These are phyloP conservation scores for Chrosomus eos DNA, from an alignment of 2,797 vertebrate species.

Conservation along the genomic window DNA sequence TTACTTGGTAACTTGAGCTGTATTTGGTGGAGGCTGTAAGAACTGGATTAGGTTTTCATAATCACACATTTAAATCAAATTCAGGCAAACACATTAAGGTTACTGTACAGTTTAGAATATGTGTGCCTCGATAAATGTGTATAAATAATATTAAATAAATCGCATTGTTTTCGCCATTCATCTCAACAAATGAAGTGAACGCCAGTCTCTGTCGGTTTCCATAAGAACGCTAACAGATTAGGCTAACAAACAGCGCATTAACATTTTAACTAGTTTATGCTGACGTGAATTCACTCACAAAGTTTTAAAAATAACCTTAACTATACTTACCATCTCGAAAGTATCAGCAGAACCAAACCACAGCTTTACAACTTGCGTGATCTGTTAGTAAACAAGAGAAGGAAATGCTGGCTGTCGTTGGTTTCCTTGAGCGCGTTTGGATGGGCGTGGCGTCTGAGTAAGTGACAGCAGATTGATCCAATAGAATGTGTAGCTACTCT, in stretches of 20 bases:
- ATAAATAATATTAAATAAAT: neutral
- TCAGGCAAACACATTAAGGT: neutral
- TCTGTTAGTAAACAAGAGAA: slow-evolving; percentile 18
- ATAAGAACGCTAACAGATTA: slow-evolving; percentile 1
- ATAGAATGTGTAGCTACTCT: slow-evolving; percentile 39
- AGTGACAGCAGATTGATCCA: slow-evolving; percentile 59
- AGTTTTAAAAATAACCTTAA: neutral
- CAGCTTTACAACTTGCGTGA: neutral
- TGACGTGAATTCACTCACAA: neutral
- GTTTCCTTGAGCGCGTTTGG: slow-evolving; percentile 8
- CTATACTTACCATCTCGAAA: slow-evolving; percentile 24
- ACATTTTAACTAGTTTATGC: neutral
- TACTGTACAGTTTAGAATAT: neutral
- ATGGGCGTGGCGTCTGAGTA: neutral
- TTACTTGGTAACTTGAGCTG: neutral
- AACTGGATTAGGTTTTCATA: neutral
- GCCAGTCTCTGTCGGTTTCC: neutral
- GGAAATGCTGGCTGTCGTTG: neutral
- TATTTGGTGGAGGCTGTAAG: neutral
- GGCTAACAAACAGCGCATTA: neutral
- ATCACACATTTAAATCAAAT: slow-evolving; percentile 20
- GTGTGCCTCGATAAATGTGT: neutral
- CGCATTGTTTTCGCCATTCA: neutral
- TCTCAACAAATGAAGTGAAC: neutral
- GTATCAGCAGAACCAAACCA: neutral